phyloP scores from a whole-genome alignment of 2,888 invertebrate species.

The Campoplex nolae region DNA sequence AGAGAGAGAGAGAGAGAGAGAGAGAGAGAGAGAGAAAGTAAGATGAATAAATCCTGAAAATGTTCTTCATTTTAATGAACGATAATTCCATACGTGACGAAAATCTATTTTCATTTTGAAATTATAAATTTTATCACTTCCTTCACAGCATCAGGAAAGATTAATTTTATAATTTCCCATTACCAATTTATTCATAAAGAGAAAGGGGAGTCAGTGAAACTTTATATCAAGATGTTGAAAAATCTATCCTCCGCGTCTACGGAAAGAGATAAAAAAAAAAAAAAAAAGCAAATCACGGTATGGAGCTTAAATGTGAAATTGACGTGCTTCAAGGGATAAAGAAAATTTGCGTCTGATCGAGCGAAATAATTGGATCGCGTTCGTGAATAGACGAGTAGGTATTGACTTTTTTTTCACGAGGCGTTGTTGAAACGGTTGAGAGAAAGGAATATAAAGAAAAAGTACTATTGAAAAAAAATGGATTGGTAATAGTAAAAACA shows the following conservation, averaged over 20 bases:
- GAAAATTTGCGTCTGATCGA: constrained; percentile 45
- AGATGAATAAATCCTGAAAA: background rate
- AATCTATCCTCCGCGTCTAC: background rate
- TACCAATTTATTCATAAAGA: background rate
- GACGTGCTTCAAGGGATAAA: constrained; percentile 23
- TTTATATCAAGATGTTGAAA: constrained; percentile 3
- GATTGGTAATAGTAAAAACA: too few relatives aligned
- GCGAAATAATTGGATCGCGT: constrained; percentile 49
- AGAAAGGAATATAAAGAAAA: constrained; percentile 24
- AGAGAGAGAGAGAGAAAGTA: too few relatives aligned
- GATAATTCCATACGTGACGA: background rate
- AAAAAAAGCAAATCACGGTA: background rate
- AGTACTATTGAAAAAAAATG: background rate
- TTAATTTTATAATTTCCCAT: background rate
- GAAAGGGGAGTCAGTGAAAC: background rate
- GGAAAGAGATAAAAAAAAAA: background rate
- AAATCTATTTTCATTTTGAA: background rate
- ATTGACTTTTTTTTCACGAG: constrained; percentile 18
- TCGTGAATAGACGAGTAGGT: constrained; percentile 44
- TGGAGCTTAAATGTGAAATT: background rate
- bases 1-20: too few relatives aligned
- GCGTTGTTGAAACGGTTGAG: constrained; percentile 15
- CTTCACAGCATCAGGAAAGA: background rate
- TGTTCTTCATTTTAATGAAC: background rate
- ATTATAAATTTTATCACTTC: background rate